Evolutionary conservation across 1,140 invertebrate species (phyloP), one percentile per base, ranked within the genome.

Genomic region (Arctopsyche grandis): DNA sequence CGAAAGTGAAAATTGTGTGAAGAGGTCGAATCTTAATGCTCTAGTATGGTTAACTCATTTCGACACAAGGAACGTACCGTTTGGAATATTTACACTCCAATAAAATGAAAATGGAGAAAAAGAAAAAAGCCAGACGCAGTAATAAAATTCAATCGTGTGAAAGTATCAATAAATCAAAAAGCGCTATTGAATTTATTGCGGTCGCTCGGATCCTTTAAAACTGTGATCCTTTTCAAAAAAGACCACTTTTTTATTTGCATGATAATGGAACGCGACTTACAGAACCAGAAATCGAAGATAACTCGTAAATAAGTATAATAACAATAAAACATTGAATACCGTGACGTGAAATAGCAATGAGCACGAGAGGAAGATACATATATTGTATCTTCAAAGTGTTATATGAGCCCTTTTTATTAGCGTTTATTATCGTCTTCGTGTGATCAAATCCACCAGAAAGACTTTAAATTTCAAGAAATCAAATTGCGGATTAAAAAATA

Each of bases 141-240:
- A 26, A 66, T 66, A 66, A 12, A 66, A 66, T 12, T 66, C 63
- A 26, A 66, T 66, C 21, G 63, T 22, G 63, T 66, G 63, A 66
- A 66, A 66, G 63, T 66, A 12, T 5, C 63, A 3, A 66, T 66
- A 66, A 66, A 66, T 66, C 63, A 66, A 66, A 66, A 26, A 66
- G 24, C 21, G 22, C 3, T 22, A 22, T 26, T 26, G 63, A 26
- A 66, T 24, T 26, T 66, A 26, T 26, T 66, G 63, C 63, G 21
- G 12, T 14, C 26, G 19, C 14, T 10, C 63, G 22, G 12, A 22
- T 66, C 63, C 21, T 26, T 16, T 12, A 26, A 24, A 66, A 60
- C n/a, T 60, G 22, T 21, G 12, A 66, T 66, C 10, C 10, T 66
- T 66, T 66, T 66, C 24, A 10, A 12, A 29, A 66, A 66, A 52